phyloP scores from a whole-genome alignment of 2,888 invertebrate species.

The Ophonus ardosiacus region DNA sequence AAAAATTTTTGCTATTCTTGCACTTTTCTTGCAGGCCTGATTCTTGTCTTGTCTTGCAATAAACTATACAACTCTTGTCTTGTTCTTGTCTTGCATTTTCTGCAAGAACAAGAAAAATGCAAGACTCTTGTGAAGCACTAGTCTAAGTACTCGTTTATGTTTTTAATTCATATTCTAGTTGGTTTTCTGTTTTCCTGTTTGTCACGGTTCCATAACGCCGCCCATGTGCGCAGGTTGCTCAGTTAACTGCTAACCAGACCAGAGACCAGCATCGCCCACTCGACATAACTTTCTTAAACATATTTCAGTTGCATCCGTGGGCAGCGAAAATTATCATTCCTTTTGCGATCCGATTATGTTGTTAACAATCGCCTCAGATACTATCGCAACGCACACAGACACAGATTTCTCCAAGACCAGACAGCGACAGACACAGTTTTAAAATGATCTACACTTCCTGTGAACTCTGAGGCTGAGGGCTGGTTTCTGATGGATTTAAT shows the following conservation, averaged over 20 bases:
- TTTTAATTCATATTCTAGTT: too few species aligned
- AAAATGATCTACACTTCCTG: too few species aligned
- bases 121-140: too few species aligned
- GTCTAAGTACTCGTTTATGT: background rate
- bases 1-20: too few species aligned
- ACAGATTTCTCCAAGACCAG: background rate
- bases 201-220: background rate
- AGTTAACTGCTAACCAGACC: conserved; percentile 20
- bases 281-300: conserved; percentile 41
- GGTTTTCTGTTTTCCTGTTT: too few species aligned
- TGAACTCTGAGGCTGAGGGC: too few species aligned
- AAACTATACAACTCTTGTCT: too few species aligned
- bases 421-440: background rate
- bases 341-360: conserved; percentile 56
- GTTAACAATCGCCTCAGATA: conserved; percentile 47
- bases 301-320: conserved; percentile 55
- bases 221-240: conserved; percentile 29
- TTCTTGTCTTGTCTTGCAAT: too few species aligned
- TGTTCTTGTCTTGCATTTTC: too few species aligned
- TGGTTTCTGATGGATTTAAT: too few species aligned
- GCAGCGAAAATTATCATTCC: conserved; percentile 52
- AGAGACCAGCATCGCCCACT: conserved; percentile 44
- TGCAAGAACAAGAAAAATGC: too few species aligned
- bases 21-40: too few species aligned
- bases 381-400: background rate